Conservation (phyloP, 2,888 invertebrate genomes). For the Catocala sponsa region DNA sequence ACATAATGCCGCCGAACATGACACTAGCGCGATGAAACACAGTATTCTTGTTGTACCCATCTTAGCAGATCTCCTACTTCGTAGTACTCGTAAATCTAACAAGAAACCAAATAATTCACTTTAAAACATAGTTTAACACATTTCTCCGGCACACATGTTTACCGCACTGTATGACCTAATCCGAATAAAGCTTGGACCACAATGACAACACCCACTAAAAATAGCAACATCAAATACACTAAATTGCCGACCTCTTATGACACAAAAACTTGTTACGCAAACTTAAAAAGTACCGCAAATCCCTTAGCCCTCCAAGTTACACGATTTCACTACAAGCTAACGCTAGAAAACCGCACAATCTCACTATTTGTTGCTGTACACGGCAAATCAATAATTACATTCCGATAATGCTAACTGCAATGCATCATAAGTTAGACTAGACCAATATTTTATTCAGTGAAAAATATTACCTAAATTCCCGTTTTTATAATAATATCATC, state of each 20-base stretch:
- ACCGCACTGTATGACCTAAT: slow-evolving; percentile 86
- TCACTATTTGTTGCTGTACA: slow-evolving; percentile 69
- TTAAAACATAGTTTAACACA: slow-evolving; percentile 71
- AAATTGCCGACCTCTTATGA: slow-evolving; percentile 65
- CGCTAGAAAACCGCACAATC: slow-evolving; percentile 70
- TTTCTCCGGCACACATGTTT: slow-evolving; percentile 84
- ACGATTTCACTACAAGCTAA: slow-evolving; percentile 60
- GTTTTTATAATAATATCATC: slow-evolving; percentile 80
- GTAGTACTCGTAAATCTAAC: slow-evolving; percentile 80
- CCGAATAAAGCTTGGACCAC: slow-evolving; percentile 78
- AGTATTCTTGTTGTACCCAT: slow-evolving; percentile 79
- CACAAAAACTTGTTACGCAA: slow-evolving; percentile 62
- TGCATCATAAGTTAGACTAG: slow-evolving; percentile 25
- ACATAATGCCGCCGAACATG: slow-evolving; percentile 78
- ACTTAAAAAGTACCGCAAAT: slow-evolving; percentile 50
- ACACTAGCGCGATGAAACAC: slow-evolving; percentile 74
- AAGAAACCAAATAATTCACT: slow-evolving; percentile 80
- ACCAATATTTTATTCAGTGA: slow-evolving; percentile 22
- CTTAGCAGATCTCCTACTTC: slow-evolving; percentile 69
- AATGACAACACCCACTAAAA: slow-evolving; percentile 89
- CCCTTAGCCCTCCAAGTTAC: slow-evolving; percentile 54
- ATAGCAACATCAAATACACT: slow-evolving; percentile 85
- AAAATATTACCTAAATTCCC: slow-evolving; percentile 73
- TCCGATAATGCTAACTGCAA: slow-evolving; percentile 46
- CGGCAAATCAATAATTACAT: slow-evolving; percentile 80